A percentile compares a stretch with the other conserved stretches of the same genome.
These are phyloP conservation scores for Amblyteles armatorius DNA, from an alignment of 2,888 invertebrate species.

Conservation along the genomic window DNA sequence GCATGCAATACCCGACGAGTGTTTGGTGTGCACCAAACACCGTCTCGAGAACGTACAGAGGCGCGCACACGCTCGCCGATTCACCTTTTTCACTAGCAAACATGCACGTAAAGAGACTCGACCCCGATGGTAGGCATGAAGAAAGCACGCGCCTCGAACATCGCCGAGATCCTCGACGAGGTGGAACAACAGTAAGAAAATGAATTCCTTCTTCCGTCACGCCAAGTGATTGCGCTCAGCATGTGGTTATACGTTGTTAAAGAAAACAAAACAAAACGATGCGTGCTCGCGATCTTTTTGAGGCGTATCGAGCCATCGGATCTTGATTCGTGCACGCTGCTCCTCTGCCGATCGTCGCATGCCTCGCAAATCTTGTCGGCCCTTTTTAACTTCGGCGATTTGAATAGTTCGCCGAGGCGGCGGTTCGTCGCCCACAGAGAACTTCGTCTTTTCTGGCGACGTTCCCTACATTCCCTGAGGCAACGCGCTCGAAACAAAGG, in stretches of 20 bases:
- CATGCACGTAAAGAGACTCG: constrained; percentile 4
- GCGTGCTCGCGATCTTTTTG: constrained; percentile 20
- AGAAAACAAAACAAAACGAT: constrained; percentile 5
- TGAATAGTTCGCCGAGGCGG: constrained; percentile 12
- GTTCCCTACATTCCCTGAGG: not conserved
- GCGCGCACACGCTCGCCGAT: constrained; percentile 8
- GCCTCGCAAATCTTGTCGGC: constrained; percentile 3
- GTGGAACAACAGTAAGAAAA: constrained; percentile 25
- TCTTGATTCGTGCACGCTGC: not conserved
- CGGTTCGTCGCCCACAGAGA: constrained; percentile 20
- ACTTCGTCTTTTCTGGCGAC: constrained; percentile 28
- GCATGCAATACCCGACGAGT: constrained; percentile 15
- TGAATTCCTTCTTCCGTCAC: constrained; percentile 39
- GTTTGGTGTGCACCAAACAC: constrained; percentile 39
- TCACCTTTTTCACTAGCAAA: constrained; percentile 29
- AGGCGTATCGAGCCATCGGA: constrained; percentile 9
- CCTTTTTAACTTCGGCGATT: constrained; percentile 7
- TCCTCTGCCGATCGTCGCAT: not conserved
- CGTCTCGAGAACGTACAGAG: constrained; percentile 25
- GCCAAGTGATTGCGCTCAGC: constrained; percentile 4
- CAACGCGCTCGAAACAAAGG: not conserved
- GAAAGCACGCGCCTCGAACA: constrained; percentile 36
- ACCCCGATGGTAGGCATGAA: constrained; percentile 30
- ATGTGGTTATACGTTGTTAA: not conserved
- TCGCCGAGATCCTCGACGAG: constrained; percentile 24